Evolutionary conservation across 2,888 invertebrate genomes (phyloP), one percentile per base, ranked within the genome.

Genomic region (Limnephilus marmoratus): DNA sequence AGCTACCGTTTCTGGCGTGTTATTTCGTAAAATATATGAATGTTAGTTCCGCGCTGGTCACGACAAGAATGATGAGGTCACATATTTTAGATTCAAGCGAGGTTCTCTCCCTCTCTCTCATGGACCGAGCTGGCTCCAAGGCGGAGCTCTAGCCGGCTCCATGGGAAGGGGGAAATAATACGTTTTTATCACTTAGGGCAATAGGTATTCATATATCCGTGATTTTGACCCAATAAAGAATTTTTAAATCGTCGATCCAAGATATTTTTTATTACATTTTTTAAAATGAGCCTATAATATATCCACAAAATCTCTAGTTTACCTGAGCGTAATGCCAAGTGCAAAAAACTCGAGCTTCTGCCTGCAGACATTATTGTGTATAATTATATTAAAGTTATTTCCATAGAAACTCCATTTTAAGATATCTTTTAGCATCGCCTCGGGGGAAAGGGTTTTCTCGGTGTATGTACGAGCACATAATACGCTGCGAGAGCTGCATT

Each of bases 321-420:
- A 68, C 68, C 68, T 68, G 18, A 24, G 68, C 24, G 5, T 68
- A 68, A n/a, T n/a, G 68, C 68, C 24, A 68, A 68, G 24, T 9
- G 7, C 24, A 68, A 68, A 24, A 68, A 24, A 68, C n/a, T 24
- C 68, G 68, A 68, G 68, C 68, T 68, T 68, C 68, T 9, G 68
- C 68, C 24, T 68, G 68, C 24, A 24, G 68, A 68, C 68, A 68
- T 68, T 9, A 68, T 68, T 7, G 68, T 68, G 9, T 68, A 68
- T 68, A 68, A 68, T 68, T 68, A 68, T 68, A n/a, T 68, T 68
- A 68, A 68, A 68, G 41, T 85, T 85, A 85, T 85, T 85, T 85
- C 85, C 41, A 24, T 41, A 85, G 85, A 85, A 85, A 41, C 34
- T 85, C 37, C 41, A 85, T 85, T 85, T 85, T 85, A 37, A 85